Conservation (phyloP, 2,797 vertebrate species). For the Paratrypauchen microcephalus region DNA sequence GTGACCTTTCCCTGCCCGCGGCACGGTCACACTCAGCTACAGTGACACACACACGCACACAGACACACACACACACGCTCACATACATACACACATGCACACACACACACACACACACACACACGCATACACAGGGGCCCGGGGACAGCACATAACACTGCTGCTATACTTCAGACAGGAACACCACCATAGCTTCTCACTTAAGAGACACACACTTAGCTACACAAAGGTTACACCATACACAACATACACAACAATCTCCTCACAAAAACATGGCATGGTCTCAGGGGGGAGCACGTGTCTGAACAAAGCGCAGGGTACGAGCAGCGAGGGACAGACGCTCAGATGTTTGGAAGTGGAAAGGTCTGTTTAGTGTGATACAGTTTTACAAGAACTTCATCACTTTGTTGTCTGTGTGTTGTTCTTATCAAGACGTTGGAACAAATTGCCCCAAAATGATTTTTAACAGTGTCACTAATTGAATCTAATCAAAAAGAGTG, state of each 20-base stretch:
- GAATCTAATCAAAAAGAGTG: background rate
- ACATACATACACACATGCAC: background rate
- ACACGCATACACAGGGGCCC: constrained; percentile 32
- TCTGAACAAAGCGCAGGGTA: constrained; percentile 26
- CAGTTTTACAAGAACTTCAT: no score
- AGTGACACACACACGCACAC: constrained; percentile 26
- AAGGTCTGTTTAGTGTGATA: background rate
- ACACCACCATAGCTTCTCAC: constrained; percentile 57
- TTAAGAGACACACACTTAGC: constrained; percentile 56
- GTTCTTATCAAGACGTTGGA: background rate
- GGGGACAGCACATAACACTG: constrained; percentile 48
- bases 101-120: background rate
- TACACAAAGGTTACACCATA: constrained; percentile 37
- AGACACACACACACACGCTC: background rate
- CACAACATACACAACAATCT: constrained; percentile 37
- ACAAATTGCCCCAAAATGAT: background rate
- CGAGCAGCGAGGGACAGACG: background rate
- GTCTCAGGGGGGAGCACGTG: constrained; percentile 28
- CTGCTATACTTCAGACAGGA: constrained; percentile 64
- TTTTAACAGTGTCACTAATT: background rate
- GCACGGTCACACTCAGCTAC: constrained; percentile 59
- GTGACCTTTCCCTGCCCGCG: constrained; percentile 73
- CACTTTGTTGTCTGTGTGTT: background rate
- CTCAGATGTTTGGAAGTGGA: background rate
- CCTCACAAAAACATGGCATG: constrained; percentile 18